A percentile compares a stretch with the other conserved stretches of the same genome.
Evolutionary conservation across 2,113 vertebrate genomes (phyloP).

Genomic region (Hydropotes inermis): DNA sequence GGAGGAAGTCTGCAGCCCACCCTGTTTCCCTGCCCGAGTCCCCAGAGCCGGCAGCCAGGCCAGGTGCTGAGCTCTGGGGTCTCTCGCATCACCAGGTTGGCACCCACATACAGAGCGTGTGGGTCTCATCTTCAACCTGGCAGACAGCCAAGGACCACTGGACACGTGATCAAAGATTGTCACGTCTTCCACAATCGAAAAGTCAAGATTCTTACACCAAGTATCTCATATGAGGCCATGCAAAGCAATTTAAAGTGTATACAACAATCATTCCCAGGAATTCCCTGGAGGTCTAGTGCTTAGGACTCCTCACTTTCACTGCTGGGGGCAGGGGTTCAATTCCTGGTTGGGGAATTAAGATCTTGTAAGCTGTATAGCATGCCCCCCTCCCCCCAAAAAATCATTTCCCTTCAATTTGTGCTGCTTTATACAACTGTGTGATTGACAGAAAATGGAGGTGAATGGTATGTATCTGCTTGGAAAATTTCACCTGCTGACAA

Average conservation of each 20-base stretch:
- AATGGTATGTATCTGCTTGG: background rate
- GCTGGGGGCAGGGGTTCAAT: background rate
- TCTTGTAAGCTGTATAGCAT: background rate
- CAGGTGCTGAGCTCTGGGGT: no score
- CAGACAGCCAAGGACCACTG: background rate
- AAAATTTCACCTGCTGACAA: conserved; percentile 33
- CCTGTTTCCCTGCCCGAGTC: background rate
- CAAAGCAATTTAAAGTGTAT: conserved; percentile 79
- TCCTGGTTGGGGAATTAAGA: background rate
- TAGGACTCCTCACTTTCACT: background rate
- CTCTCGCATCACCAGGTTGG: background rate
- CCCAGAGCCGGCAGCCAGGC: background rate
- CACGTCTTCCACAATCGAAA: conserved; percentile 27
- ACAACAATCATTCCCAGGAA: conserved; percentile 69
- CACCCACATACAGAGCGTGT: rapidly evolving
- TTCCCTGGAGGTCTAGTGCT: background rate
- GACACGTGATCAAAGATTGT: background rate
- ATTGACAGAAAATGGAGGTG: conserved; percentile 52
- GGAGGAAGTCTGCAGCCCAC: background rate
- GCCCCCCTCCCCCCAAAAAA: rapidly evolving
- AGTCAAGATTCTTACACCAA: conserved; percentile 85
- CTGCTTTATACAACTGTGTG: conserved; percentile 52
- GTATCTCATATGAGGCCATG: conserved; percentile 81
- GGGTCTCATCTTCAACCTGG: background rate
- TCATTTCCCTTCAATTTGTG: conserved; percentile 48